phyloP scores from a whole-genome alignment of 2,888 invertebrate species.

The Amblyjoppa proteus region DNA sequence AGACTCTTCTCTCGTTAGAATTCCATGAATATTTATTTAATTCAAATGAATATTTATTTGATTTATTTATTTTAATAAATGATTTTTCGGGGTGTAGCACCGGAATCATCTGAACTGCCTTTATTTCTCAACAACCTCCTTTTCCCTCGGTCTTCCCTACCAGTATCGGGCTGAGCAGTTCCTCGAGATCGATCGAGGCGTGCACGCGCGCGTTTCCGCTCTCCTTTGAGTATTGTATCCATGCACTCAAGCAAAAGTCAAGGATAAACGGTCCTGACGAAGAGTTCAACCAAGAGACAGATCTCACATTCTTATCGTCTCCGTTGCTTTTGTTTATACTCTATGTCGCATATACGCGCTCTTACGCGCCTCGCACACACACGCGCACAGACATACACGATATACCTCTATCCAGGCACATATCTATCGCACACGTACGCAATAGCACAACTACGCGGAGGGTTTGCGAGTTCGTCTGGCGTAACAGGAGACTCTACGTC shows the following conservation, averaged over 20 bases:
- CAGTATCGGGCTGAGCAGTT: not conserved
- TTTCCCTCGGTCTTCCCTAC: not conserved
- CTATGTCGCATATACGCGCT: constrained; percentile 45
- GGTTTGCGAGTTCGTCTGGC: constrained; percentile 68
- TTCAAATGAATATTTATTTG: not conserved
- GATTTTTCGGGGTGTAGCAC: too few species aligned
- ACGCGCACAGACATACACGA: constrained; percentile 1
- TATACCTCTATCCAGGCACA: not conserved
- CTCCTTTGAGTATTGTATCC: not conserved
- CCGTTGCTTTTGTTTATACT: constrained; percentile 30
- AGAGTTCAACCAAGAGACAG: constrained; percentile 21
- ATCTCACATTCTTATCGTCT: constrained; percentile 32
- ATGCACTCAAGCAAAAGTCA: constrained; percentile 6
- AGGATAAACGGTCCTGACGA: constrained; percentile 20
- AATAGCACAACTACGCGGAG: not conserved
- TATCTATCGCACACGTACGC: constrained; percentile 10
- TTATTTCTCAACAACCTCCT: not conserved
- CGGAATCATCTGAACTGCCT: too few species aligned
- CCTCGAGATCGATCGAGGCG: not conserved
- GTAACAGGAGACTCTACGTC: constrained; percentile 75
- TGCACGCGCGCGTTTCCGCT: not conserved
- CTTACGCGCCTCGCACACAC: constrained; percentile 26
- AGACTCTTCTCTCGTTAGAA: too few species aligned
- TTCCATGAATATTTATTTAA: not conserved
- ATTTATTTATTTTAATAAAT: too few species aligned